These are phyloP conservation scores for Dromaius novaehollandiae DNA, from an alignment of 2,113 vertebrate genomes.

Conservation along the genomic window DNA sequence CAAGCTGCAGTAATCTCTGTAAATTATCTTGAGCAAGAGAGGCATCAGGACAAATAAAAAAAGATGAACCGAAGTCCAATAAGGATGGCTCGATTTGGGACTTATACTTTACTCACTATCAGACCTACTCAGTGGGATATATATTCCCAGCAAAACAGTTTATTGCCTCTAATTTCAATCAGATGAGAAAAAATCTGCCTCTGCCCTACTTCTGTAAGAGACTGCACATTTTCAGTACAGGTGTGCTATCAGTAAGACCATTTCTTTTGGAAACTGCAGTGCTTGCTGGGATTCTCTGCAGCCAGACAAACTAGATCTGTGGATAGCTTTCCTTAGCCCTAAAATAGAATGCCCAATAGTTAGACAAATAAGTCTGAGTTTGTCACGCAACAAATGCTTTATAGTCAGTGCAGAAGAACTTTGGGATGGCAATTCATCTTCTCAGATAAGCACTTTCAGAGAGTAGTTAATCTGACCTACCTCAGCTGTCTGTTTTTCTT, in stretches of 20 bases:
- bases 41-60: neutral
- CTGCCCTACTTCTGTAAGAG: neutral
- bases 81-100: neutral
- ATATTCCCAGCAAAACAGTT: neutral
- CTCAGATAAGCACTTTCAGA: neutral
- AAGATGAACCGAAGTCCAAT: neutral
- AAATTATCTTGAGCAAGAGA: neutral
- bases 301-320: neutral
- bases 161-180: neutral
- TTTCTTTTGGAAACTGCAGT: neutral
- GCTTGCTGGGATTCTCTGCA: neutral
- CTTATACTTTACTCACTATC: neutral
- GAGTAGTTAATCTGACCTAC: neutral
- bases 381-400: neutral
- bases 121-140: neutral
- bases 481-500: neutral
- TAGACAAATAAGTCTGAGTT: neutral
- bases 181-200: neutral
- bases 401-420: neutral
- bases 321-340: neutral
- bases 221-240: neutral
- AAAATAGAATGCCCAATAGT: neutral
- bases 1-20: neutral
- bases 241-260: neutral
- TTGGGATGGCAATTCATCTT: neutral